Base-by-base conservation (phyloP, 2,113 vertebrate genomes). In the Bostrychus sinensis region DNA sequence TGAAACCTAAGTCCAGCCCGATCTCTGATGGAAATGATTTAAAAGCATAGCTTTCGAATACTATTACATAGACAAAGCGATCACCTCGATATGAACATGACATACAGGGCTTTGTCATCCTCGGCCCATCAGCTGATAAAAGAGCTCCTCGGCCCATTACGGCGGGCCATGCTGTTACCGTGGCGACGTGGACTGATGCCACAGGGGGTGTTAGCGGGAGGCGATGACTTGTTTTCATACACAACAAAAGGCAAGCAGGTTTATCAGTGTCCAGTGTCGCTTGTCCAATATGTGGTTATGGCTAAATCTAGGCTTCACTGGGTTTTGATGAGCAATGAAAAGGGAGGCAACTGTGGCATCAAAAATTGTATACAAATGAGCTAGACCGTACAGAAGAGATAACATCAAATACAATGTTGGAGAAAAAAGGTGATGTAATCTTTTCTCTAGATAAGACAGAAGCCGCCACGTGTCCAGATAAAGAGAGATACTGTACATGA, bases 151-250 rank as follows among this genome's bases (percentile, higher is more conserved):
- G 41, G 11, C 61, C 66, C 25, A 48, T 61, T 64, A 70, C 65
- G 81, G 70, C 57, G 3, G 62, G 41, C 80, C 82, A 67, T 66
- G 57, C 25, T 0, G 78, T 86, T 84, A 81, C 86, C 84, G 61
- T 80, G 79, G 80, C 1, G 72, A 86, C 75, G 68, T 16, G 38
- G 43, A 34, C 62, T 72, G 83, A 73, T 59, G 51, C 79, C 43
- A 28, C 14, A 2, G 70, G 72, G 70, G 62, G 50, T 70, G 55
- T 11, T 25, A 8, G 58, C 22, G 61, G 48, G 19, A 48, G 56
- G 69, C 39, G 41, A 67, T 17, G 22, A 56, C 66, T 72, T 75
- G 77, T 91, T 91, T 86, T 79, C 26, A 88, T 23, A 74, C 62
- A 87, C 71, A 88, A 88, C 82, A 91, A 66, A n/a, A 74, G 72